Conservation (phyloP, 2,113 vertebrate genomes). For the Notarius quadriscutis region DNA sequence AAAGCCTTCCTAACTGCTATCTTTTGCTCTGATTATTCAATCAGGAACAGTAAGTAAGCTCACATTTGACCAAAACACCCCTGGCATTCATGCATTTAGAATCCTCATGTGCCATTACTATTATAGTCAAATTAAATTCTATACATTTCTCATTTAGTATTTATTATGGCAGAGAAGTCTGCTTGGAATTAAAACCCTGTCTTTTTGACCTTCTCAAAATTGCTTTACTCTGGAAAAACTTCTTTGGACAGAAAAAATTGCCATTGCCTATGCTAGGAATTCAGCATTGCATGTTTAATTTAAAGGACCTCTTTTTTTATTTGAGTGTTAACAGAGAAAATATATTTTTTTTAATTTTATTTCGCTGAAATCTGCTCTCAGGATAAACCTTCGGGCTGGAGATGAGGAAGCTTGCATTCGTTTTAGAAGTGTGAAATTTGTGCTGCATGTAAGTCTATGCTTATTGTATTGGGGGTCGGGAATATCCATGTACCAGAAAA, state of each 20-base stretch:
- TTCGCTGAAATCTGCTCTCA: not conserved
- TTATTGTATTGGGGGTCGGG: slow-evolving; percentile 47
- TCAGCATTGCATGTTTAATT: not conserved
- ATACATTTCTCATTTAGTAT: slow-evolving; percentile 15
- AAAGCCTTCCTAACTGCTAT: not conserved
- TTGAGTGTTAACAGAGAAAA: slow-evolving; percentile 19
- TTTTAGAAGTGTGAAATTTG: slow-evolving; percentile 45
- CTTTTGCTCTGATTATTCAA: slow-evolving; percentile 21
- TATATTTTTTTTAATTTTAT: slow-evolving; percentile 9
- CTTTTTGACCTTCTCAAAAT: slow-evolving; percentile 37
- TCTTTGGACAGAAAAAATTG: not conserved
- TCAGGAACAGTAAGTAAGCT: slow-evolving; percentile 5
- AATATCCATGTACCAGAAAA: slow-evolving; percentile 59
- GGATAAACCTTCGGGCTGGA: not conserved
- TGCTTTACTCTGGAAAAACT: not conserved
- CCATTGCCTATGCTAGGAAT: not conserved
- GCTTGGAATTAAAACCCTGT: slow-evolving; percentile 10
- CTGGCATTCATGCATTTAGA: slow-evolving; percentile 30
- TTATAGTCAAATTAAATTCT: slow-evolving; percentile 1
- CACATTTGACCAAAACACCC: slow-evolving; percentile 21
- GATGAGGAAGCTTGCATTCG: not conserved
- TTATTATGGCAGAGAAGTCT: not conserved
- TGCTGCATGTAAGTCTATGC: slow-evolving; percentile 48
- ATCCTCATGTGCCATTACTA: not conserved
- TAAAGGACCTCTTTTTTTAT: slow-evolving; percentile 15